Evolutionary conservation across 2,888 invertebrate genomes (phyloP), one percentile per base, ranked within the genome.

Genomic region (Zelleria hepariella): DNA sequence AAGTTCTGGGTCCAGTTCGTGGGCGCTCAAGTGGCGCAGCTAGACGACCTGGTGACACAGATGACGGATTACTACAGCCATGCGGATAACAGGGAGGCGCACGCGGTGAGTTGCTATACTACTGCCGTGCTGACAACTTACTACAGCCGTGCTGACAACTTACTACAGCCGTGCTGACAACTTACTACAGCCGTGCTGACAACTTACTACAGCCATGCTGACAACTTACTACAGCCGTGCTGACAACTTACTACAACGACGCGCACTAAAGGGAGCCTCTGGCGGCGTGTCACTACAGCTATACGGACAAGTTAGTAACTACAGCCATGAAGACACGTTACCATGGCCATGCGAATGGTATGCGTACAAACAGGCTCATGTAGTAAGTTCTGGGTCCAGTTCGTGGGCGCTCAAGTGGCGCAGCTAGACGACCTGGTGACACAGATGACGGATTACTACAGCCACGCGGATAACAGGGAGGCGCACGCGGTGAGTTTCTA

Each of bases 301-400:
- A 32, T 32, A 7, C 32, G 32, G 6, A 32, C 32, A 32, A 32
- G 32, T 32, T 32, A 32, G 32, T 32, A 7, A 32, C n/a, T n/a
- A n/a, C n/a, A n/a, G n/a, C n/a, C n/a, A n/a, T n/a, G n/a, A n/a
- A n/a, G n/a, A n/a, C n/a, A n/a, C n/a, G 59, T 57, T 20, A 5
- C 6, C n/a, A 6, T 6, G n/a, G 10, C 10, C 42, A 6, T 10
- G 42, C 15, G 2, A 5, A 42, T 42, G n/a, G n/a, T n/a, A n/a
- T n/a, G n/a, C n/a, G n/a, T n/a, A n/a, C n/a, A n/a, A n/a, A n/a
- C n/a, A n/a, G n/a, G n/a, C n/a, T n/a, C n/a, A n/a, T n/a, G n/a
- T n/a, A n/a, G n/a, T n/a, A n/a, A n/a, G n/a, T 97, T 98, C 85
- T 98, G 96, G 96, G 91, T 97, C 8, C 97, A 97, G 86, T 91